Base-by-base conservation (phyloP, 2,113 vertebrate genomes). In the Anas platyrhynchos region DNA sequence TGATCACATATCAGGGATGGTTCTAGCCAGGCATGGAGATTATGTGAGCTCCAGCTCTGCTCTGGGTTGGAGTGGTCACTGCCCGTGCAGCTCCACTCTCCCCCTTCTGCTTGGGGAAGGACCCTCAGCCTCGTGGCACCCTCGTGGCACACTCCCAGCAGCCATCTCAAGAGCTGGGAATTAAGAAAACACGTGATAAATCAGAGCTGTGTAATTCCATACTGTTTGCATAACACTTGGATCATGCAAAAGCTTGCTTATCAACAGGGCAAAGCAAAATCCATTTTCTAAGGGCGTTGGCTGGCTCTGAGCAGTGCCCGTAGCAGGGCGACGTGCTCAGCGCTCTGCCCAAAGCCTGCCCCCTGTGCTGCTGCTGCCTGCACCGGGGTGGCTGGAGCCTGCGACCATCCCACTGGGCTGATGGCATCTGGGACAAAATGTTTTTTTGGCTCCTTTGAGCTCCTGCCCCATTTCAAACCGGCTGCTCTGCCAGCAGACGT, bases 291-390 rank as follows among this genome's bases (percentile, higher is more conserved):
- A 50, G 36, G 3, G 58, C 7, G 56, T 26, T n/a, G 41, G 36
- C 25, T 32, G 54, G 54, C 26, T 6, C 36, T 43, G 56, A 36
- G 32, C 23, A 6, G 44, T 7, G 31, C 21, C 16, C 26, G 34
- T 26, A 0, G 0, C 77, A 59, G 50, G 36, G 54, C 36, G 36
- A n/a, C 3, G 6, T 71, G 61, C 36, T 50, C 27, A 6, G 2
- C 16, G 56, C 85, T 61, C n/a, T 77, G 69, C 65, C 69, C 82
- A 41, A 13, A 71, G 21, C 55, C 69, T 48, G 46, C 4, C 46
- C 46, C 46, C 46, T 48, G 46, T 48, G 46, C 46, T 48, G 44
- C 44, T 46, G 44, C 55, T 59, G 6, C 7, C 75, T 0, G 0
- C 22, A 41, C 56, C 23, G 46, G 41, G 4, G 54, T 0, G 2